These are phyloP conservation scores for Lamellibrachia columna DNA, from an alignment of 2,888 invertebrate genomes.

Conservation along the genomic window DNA sequence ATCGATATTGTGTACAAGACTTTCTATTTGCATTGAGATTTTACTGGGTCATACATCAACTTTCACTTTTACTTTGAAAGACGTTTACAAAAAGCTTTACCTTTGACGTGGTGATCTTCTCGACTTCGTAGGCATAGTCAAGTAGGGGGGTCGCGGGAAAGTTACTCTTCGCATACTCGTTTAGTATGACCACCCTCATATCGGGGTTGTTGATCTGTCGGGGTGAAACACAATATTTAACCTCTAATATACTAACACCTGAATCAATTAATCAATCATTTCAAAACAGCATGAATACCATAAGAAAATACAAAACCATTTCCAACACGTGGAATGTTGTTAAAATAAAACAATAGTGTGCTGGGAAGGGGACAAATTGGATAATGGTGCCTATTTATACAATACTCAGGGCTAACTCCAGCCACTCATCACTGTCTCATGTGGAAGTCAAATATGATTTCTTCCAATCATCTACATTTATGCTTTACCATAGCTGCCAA, in stretches of 20 bases:
- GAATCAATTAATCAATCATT: not conserved
- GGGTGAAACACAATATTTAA: not conserved
- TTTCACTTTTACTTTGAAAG: not conserved
- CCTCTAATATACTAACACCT: not conserved
- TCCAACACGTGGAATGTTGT: too few relatives aligned
- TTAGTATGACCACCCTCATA: constrained; percentile 95
- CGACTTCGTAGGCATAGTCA: constrained; percentile 95
- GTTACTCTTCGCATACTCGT: constrained; percentile 91
- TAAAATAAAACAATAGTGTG: too few relatives aligned
- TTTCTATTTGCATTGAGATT: too few relatives aligned
- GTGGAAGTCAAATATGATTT: too few relatives aligned
- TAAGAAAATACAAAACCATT: too few relatives aligned
- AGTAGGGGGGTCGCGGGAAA: constrained; percentile 95
- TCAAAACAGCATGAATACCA: not conserved
- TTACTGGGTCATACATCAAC: not conserved
- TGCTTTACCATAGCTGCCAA: too few relatives aligned
- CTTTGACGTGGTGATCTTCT: constrained; percentile 96
- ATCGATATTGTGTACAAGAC: too few relatives aligned
- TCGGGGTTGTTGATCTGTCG: constrained; percentile 93
- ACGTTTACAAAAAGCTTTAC: constrained; percentile 48
- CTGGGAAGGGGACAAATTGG: too few relatives aligned
- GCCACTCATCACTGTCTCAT: not conserved
- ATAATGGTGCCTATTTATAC: not conserved
- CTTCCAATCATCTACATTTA: too few relatives aligned
- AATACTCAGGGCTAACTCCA: not conserved